These are phyloP conservation scores for Sus scrofa DNA, from an alignment of 2,113 vertebrate species.

Conservation along the genomic window DNA sequence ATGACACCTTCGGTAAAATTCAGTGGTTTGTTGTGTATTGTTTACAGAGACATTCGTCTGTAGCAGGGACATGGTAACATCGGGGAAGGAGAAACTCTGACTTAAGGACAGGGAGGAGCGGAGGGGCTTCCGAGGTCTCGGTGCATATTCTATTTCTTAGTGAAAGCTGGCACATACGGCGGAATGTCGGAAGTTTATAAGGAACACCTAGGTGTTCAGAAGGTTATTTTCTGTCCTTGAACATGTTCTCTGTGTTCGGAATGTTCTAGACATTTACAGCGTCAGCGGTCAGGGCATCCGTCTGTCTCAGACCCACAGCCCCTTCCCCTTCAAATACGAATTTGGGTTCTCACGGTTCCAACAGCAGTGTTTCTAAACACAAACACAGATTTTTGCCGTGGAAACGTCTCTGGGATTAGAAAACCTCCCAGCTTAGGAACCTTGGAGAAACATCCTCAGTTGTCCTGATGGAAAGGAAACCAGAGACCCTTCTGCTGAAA, in stretches of 20 bases:
- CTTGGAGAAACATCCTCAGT: background rate
- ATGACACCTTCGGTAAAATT: background rate
- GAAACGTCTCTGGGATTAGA: background rate
- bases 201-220: background rate
- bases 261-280: background rate
- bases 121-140: background rate
- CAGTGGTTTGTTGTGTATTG: background rate
- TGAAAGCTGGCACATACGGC: background rate
- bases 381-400: background rate
- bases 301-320: background rate
- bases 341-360: background rate
- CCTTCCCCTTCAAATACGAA: background rate
- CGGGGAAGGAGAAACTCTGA: background rate
- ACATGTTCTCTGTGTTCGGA: background rate
- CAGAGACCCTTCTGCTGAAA: background rate
- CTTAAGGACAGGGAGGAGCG: background rate
- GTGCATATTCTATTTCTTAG: background rate
- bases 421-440: background rate
- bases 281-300: background rate
- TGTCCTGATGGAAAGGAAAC: background rate
- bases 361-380: background rate
- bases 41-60: background rate
- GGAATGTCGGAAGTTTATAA: background rate
- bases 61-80: background rate
- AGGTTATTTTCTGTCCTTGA: background rate